Percentiles rank a stretch among this genome's conserved stretches.
Conservation (phyloP, 2,113 vertebrate genomes). For the Halcyon senegalensis region DNA sequence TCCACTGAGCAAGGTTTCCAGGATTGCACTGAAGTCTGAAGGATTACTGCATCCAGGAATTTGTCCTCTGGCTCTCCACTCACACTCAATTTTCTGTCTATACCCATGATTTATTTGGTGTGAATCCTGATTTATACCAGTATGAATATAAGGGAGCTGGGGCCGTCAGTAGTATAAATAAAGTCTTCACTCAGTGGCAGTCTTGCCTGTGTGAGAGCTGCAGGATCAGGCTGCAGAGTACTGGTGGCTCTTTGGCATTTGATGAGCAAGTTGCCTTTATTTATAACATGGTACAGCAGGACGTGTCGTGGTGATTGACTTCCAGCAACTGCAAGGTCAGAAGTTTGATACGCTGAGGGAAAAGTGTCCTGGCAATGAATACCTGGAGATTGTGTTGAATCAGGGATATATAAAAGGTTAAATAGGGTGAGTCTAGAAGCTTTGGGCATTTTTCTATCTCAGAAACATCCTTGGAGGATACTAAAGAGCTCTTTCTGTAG, state of each 20-base stretch:
- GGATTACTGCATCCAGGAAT: background rate
- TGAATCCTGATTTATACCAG: slow-evolving; percentile 26
- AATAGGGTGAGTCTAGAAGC: background rate
- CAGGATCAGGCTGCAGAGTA: background rate
- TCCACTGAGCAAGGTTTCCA: background rate
- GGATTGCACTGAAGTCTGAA: background rate
- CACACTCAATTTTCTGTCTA: background rate
- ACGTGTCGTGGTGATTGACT: slow-evolving; percentile 44
- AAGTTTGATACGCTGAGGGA: slow-evolving; percentile 31
- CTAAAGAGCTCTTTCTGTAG: background rate
- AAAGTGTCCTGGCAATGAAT: slow-evolving; percentile 10
- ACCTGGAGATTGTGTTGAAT: slow-evolving; percentile 59
- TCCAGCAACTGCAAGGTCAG: slow-evolving; percentile 68
- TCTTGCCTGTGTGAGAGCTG: background rate
- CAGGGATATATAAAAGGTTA: slow-evolving; percentile 55
- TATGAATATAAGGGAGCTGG: background rate
- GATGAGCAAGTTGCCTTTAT: slow-evolving; percentile 70
- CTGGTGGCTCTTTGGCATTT: slow-evolving; percentile 33
- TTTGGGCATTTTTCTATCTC: slow-evolving; percentile 15
- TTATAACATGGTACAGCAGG: slow-evolving; percentile 61
- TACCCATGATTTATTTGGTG: background rate
- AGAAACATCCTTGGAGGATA: slow-evolving; percentile 28
- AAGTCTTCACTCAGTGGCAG: background rate
- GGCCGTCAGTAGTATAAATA: background rate
- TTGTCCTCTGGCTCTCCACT: background rate